These are phyloP conservation scores for Axinella damicornis DNA, from an alignment of 37 sponge, comb jelly and placozoan species.

Conservation along the genomic window DNA sequence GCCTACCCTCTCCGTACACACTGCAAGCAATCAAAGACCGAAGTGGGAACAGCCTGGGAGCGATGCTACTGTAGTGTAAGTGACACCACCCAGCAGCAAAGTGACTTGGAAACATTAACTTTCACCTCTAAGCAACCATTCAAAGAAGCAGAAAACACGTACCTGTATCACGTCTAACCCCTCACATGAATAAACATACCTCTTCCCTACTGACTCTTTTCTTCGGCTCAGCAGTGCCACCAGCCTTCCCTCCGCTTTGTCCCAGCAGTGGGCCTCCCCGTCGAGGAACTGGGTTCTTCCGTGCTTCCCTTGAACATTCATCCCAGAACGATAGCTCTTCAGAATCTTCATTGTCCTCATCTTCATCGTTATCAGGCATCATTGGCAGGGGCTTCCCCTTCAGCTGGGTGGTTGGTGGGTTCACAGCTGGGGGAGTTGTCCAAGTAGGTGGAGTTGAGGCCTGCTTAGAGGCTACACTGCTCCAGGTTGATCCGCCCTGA, in stretches of 20 bases:
- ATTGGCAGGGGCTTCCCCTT: conserved; percentile 1
- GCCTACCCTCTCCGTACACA: no score
- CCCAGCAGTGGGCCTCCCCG: background rate
- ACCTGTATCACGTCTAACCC: no score
- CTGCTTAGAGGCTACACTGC: conserved; percentile 35
- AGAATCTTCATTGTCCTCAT: conserved; percentile 29
- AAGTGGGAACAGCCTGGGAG: no score
- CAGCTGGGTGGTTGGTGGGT: conserved; percentile 4
- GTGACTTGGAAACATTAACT: no score
- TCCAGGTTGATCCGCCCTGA: conserved; percentile 26
- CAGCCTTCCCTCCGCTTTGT: background rate
- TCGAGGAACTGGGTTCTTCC: conserved; percentile 37
- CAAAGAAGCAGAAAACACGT: no score
- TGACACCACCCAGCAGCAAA: no score
- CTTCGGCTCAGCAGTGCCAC: conserved; percentile 2
- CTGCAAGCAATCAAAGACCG: no score
- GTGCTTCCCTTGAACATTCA: conserved; percentile 51
- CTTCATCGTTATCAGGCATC: background rate
- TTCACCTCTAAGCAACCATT: no score
- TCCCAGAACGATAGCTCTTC: conserved; percentile 59
- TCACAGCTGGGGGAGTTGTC: conserved; percentile 7
- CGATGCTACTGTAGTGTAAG: no score
- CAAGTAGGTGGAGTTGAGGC: conserved; percentile 17
- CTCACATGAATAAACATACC: background rate
- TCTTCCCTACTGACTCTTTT: conserved; percentile 39